Base-by-base conservation (phyloP, 2,797 vertebrate species). In the Diplodus puntazzo region DNA sequence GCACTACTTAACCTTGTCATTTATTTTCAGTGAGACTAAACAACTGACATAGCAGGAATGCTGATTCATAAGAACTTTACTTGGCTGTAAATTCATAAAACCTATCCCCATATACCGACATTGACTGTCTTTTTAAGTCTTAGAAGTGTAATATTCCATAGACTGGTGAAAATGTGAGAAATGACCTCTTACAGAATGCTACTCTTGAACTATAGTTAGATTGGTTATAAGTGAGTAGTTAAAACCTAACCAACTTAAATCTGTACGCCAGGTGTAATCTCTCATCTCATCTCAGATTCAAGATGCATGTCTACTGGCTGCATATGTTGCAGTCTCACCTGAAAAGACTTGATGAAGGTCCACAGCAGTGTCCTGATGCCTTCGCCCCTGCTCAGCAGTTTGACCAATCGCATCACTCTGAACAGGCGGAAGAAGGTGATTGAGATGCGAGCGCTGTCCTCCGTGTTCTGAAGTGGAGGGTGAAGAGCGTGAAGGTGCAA, bases 401-500 rank as follows among this genome's bases (percentile, higher is more conserved):
- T 99, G 91, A 99, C 98, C 94, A 99, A 77, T 58, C 98, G 96
- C 98, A 99, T 99, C 81, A 99, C 98, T 72, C 98, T 96, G 95
- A 99, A 99, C 86, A 99, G 96, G 81, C 98, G 97, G 93, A 99
- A 99, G 95, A 99, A 99, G 53, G 98, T 99, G 96, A 99, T 99
- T 92, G 98, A 99, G 94, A 99, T 99, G 76, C 98, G 96, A 85
- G 98, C 97, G 57, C 96, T 99, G 95, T 99, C 98, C 89, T 99
- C 98, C 0, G 97, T 98, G 94, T 97, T 99, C 98, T 99, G 95
- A 83, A 90, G 62, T 0, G 43, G n/a, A 68, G n/a, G 92, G 88
- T 75, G 85, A 2, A 23, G 53, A 60, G 23, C 70, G 39, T 3
- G 52, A 74, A 16, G 4, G 14, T 50, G 23, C 10, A 25, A 43